A percentile compares a stretch with the other conserved stretches of the same genome.
Evolutionary conservation across 37 sponge, comb jelly and placozoan species (phyloP).

Genomic region (Halisarca cf. caerulea): DNA sequence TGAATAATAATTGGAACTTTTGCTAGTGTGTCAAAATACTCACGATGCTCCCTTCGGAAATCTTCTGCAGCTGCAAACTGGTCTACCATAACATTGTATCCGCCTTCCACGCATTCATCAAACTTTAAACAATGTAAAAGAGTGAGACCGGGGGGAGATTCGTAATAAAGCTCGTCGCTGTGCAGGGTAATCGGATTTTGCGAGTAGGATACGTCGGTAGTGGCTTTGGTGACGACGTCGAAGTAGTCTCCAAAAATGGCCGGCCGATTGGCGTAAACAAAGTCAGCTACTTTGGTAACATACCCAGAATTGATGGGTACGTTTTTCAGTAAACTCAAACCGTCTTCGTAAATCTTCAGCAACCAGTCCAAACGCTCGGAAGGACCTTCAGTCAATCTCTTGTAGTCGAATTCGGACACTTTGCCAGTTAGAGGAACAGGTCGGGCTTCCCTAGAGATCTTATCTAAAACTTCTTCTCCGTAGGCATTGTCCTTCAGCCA

Average conservation of each 20-base stretch:
- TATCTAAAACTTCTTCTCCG: neutral
- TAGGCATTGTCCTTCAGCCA: neutral
- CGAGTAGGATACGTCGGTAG: too few relatives aligned
- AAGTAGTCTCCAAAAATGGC: too few relatives aligned
- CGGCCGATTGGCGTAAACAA: too few relatives aligned
- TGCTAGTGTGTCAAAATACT: neutral
- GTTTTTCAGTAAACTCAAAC: neutral
- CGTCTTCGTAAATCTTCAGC: neutral
- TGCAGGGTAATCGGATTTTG: conserved; percentile 31
- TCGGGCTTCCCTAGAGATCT: neutral
- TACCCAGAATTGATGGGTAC: neutral
- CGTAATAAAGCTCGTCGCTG: conserved; percentile 63
- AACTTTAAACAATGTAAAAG: conserved; percentile 67
- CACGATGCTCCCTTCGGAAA: neutral
- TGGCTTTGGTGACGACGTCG: too few relatives aligned
- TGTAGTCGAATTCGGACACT: neutral
- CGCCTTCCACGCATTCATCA: neutral
- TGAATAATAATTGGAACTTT: neutral
- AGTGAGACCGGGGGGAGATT: conserved; percentile 74
- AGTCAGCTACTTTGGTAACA: conserved; percentile 10
- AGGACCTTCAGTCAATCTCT: neutral
- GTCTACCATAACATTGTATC: neutral
- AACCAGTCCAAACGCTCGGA: neutral
- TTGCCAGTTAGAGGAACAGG: neutral
- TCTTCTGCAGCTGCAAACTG: neutral